phyloP scores from a whole-genome alignment of 2,888 invertebrate genomes.

The Diachrysia chrysitis region DNA sequence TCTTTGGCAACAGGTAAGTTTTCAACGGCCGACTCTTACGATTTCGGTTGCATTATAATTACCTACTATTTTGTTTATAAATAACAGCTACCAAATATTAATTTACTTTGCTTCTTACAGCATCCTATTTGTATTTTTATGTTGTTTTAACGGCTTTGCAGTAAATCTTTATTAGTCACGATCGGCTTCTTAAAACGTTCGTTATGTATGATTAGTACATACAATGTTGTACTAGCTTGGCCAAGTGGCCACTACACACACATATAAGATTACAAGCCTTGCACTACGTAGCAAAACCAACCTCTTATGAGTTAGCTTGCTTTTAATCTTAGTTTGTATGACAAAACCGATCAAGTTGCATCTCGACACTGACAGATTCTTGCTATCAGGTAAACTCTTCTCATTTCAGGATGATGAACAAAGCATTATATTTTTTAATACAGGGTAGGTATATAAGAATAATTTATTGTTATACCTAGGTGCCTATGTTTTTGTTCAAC shows the following conservation, averaged over 20 bases:
- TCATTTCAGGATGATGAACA: too few species aligned
- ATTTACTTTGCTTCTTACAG: constrained; percentile 12
- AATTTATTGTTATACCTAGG: too few species aligned
- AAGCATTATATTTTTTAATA: too few species aligned
- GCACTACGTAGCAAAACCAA: background rate
- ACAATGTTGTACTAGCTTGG: background rate
- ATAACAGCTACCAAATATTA: constrained; percentile 31
- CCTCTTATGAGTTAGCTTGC: background rate
- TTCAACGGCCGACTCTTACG: constrained; percentile 33
- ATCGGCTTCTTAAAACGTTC: background rate
- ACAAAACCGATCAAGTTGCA: background rate
- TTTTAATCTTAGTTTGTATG: background rate
- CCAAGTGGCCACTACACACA: background rate
- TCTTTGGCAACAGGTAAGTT: constrained; percentile 60
- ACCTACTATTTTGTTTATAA: constrained; percentile 25
- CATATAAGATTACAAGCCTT: too few species aligned
- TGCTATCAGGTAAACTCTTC: too few species aligned
- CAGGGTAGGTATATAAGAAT: too few species aligned
- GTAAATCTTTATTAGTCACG: constrained; percentile 9
- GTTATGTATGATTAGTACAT: background rate
- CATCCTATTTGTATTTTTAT: constrained; percentile 8
- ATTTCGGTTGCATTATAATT: constrained; percentile 41
- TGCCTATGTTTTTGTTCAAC: constrained; percentile 4
- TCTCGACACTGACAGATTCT: too few species aligned
- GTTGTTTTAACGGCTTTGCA: background rate